A percentile compares a stretch with the other conserved stretches of the same genome.
These are phyloP conservation scores for Copidosoma aretas DNA, from an alignment of 2,888 invertebrate species.

Conservation along the genomic window DNA sequence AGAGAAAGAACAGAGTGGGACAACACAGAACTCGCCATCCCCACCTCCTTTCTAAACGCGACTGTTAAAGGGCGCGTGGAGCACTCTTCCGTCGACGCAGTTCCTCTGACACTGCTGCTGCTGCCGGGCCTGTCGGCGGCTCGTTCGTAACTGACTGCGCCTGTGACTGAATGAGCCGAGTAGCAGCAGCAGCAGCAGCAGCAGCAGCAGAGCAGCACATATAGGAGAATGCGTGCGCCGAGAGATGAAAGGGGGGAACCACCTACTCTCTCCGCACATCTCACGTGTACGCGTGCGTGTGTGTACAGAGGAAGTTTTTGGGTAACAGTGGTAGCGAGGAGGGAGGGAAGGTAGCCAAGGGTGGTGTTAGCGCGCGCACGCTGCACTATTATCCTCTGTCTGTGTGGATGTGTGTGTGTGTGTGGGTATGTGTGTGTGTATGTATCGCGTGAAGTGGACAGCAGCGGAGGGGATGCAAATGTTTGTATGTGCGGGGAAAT, in stretches of 20 bases:
- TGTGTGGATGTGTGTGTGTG: no score
- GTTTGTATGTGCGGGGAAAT: no score
- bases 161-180: conserved; percentile 56
- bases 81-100: conserved; percentile 2
- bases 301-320: conserved; percentile 62
- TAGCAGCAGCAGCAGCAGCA: conserved; percentile 54
- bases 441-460: background rate
- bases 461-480: background rate
- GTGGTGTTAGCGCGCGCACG: conserved; percentile 27
- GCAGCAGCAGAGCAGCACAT: conserved; percentile 6
- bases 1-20: background rate
- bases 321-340: conserved; percentile 49
- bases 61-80: conserved; percentile 31
- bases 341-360: conserved; percentile 40
- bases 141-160: conserved; percentile 61
- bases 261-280: conserved; percentile 1
- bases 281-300: conserved; percentile 51
- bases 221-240: conserved; percentile 50
- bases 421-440: background rate
- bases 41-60: background rate
- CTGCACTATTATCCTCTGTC: background rate
- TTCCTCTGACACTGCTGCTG: conserved; percentile 2
- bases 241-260: conserved; percentile 58
- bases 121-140: conserved; percentile 57
- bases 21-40: conserved; percentile 7